A percentile compares a stretch with the other conserved stretches of the same genome.
phyloP scores from a whole-genome alignment of 2,113 vertebrate genomes.

The Labrus mixtus region DNA sequence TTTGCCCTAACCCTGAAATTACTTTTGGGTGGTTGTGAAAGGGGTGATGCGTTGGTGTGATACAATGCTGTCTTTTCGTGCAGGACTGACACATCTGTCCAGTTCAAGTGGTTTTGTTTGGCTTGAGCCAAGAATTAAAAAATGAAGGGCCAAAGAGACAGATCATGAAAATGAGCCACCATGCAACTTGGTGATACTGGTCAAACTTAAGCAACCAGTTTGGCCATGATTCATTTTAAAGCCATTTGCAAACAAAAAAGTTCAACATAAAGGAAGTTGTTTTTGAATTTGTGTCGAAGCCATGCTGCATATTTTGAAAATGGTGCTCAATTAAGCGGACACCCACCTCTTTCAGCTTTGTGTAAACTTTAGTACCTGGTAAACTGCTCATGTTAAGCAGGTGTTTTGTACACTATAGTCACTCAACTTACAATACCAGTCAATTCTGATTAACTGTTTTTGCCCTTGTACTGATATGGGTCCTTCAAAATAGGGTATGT shows the following conservation, averaged over 20 bases:
- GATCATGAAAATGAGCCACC: conserved; percentile 21
- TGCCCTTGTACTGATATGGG: too few relatives aligned
- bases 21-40: conserved; percentile 75
- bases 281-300: too few relatives aligned
- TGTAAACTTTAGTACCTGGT: too few relatives aligned
- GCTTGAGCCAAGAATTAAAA: not conserved
- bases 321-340: too few relatives aligned
- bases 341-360: too few relatives aligned
- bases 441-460: too few relatives aligned
- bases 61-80: conserved; percentile 50
- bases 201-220: not conserved
- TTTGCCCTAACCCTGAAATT: conserved; percentile 81
- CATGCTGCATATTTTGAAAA: too few relatives aligned
- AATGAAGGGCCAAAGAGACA: not conserved
- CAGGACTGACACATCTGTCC: conserved; percentile 37
- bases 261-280: too few relatives aligned
- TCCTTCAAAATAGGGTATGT: too few relatives aligned
- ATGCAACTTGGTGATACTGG: not conserved
- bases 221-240: not conserved
- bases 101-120: conserved; percentile 39
- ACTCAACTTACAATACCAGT: too few relatives aligned
- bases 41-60: conserved; percentile 60
- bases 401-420: too few relatives aligned
- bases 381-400: too few relatives aligned
- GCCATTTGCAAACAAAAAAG: not conserved